Evolutionary conservation across 2,113 vertebrate species (phyloP), one percentile per base, ranked within the genome.

Genomic region (Mellivora capensis): DNA sequence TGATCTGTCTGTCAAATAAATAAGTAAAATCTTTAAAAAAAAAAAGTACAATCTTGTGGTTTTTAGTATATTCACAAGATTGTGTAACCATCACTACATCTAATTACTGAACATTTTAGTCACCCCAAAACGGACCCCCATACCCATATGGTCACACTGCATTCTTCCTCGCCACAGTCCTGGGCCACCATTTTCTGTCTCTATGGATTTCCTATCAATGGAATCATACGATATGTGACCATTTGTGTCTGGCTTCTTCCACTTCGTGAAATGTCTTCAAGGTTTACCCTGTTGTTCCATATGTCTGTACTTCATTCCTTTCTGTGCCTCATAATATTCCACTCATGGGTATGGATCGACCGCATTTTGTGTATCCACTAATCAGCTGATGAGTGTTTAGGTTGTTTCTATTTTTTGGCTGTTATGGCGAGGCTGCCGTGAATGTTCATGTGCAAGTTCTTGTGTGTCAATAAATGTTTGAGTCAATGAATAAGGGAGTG

Each of bases 221-320:
- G n/a, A 95, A 44, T 44, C 59, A 34, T 37, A 31, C 12, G 59
- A 13, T 83, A 42, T 17, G 7, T 87, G n/a, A 31, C 25, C 64
- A 91, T 97, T 47, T 23, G 18, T 64, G 31, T 49, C 57, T 92
- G 69, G 6, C 17, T 97, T 84, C 80, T 94, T 90, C 95, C 49
- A 59, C 34, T 86, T 71, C 52, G 25, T 34, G 69, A 29, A 44
- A 18, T 77, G 6, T 94, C 92, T 97, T 87, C 54, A 90, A 80
- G 29, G 49, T 69, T 93, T n/a, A 13, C 47, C 59, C 8, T 21
- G 15, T 39, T 64, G 14, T 61, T 25, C 42, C 52, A 8, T 54
- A 42, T 49, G 54, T 80, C 67, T 59, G 6, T 37, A 37, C n/a
- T 64, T 44, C 44, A 23, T 74, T 84, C 37, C 34, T 89, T 49